Evolutionary conservation across 1,140 invertebrate species (phyloP), one percentile per base, ranked within the genome.

Genomic region (Archivesica marissinica): DNA sequence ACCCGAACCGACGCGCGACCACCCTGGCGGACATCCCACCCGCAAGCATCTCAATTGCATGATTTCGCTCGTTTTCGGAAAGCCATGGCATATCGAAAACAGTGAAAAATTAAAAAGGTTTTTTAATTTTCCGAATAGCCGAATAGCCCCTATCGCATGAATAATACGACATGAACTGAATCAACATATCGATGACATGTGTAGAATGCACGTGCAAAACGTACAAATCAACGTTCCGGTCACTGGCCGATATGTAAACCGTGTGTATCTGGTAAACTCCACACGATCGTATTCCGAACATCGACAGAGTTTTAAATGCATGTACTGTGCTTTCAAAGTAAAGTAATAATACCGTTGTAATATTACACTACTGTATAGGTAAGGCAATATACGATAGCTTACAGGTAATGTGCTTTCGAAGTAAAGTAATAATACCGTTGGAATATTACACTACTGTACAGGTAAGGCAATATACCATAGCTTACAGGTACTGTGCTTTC

Each of bases 61-160:
- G 68, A 72, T 72, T 72, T 72, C 68, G 38, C 39, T 72, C 68
- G 38, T 72, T 72, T 72, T 44, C 68, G 38, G 68, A 72, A 72
- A 72, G 68, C 68, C 68, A 39, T 72, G 38, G 41, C 68, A 72
- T 25, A 72, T 72, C 68, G 23, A 72, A 44, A 72, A 72, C 68
- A 39, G 15, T 44, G 41, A 44, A 72, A 44, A 72, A 25, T 72
- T 72, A 72, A 44, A 44, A 9, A 72, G 47, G 47, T 44, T 25
- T 13, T 44, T 44, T 44, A 72, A n/a, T 44, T 72, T 72, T n/a
- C n/a, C n/a, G n/a, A n/a, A n/a, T n/a, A n/a, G n/a, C 68, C 39
- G 68, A 72, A 72, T 72, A 72, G 68, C 68, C 68, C 68, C 68
- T 72, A 72, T 72, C 68, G 38, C 38, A 72, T 72, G 39, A 72